Conservation (phyloP, 2,888 invertebrate genomes). For the Tetranychus piercei region DNA sequence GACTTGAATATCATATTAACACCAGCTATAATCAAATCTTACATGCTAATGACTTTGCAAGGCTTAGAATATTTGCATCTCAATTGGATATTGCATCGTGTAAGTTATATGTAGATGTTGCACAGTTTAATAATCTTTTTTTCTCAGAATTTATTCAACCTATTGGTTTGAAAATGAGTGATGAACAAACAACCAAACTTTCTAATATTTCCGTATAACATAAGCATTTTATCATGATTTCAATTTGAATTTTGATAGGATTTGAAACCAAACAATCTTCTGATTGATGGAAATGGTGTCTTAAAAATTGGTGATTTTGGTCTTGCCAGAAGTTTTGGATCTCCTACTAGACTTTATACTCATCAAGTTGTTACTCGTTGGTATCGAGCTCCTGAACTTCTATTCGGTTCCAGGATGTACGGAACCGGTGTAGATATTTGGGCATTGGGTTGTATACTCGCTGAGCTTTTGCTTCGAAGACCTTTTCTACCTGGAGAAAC, state of each 20-base stretch:
- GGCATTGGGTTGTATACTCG: constrained; percentile 95
- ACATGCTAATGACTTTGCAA: constrained; percentile 78
- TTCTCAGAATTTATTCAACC: constrained; percentile 13
- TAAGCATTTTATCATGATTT: background rate
- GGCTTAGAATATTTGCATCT: constrained; percentile 85
- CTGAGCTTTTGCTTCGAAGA: constrained; percentile 66
- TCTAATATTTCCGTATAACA: no score
- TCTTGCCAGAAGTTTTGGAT: constrained; percentile 87
- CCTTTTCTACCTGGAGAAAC: constrained; percentile 92
- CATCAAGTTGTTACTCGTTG: constrained; percentile 82
- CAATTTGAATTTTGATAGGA: constrained; percentile 39
- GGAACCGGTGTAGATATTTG: constrained; percentile 96
- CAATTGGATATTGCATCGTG: constrained; percentile 87
- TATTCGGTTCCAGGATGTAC: constrained; percentile 87
- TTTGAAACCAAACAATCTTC: constrained; percentile 93
- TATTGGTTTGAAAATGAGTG: constrained; percentile 7
- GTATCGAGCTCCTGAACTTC: constrained; percentile 66
- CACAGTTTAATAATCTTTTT: background rate
- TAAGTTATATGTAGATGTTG: constrained; percentile 29
- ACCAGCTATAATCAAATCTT: constrained; percentile 81
- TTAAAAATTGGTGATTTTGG: constrained; percentile 98
- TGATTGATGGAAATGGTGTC: constrained; percentile 74
- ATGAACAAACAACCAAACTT: no score
- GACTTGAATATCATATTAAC: constrained; percentile 70
- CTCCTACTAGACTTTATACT: constrained; percentile 83